A percentile compares a stretch with the other conserved stretches of the same genome.
Conservation (phyloP, 2,113 vertebrate species). For the Hippocampus guttulatus region DNA sequence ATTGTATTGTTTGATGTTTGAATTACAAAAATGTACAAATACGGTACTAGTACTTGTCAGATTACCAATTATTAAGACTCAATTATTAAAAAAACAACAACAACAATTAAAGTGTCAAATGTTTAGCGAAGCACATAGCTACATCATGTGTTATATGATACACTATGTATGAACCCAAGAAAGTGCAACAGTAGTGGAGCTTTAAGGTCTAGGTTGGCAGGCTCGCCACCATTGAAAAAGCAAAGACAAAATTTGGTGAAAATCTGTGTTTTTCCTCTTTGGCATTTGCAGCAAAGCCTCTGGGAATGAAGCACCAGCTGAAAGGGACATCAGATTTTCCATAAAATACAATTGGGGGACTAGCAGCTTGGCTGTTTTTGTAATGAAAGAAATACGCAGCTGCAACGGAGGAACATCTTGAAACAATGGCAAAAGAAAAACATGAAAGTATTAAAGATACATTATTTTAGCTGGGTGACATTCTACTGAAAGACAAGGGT, state of each 20-base stretch:
- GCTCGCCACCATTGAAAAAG: conserved; percentile 31
- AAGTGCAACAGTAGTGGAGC: conserved; percentile 8
- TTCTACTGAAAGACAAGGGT: conserved; percentile 41
- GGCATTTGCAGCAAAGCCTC: conserved; percentile 42
- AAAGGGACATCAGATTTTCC: conserved; percentile 39
- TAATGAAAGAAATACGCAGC: conserved; percentile 43
- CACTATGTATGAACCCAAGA: background rate
- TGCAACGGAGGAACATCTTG: conserved; percentile 62
- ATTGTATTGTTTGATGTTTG: background rate
- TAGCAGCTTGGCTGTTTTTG: conserved; percentile 53
- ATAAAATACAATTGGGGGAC: conserved; percentile 64
- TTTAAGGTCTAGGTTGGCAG: conserved; percentile 25
- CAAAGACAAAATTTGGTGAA: conserved; percentile 53
- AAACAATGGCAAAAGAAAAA: conserved; percentile 62
- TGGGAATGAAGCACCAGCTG: conserved; percentile 41
- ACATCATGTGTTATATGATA: background rate
- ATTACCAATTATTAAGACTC: too few relatives aligned
- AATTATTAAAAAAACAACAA: too few relatives aligned
- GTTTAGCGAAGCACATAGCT: too few relatives aligned
- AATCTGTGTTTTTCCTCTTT: conserved; percentile 43
- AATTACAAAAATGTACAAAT: background rate
- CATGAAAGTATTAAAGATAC: conserved; percentile 58
- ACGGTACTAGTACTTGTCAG: background rate
- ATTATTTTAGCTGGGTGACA: conserved; percentile 52
- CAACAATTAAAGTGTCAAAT: too few relatives aligned